A percentile compares a stretch with the other conserved stretches of the same genome.
These are phyloP conservation scores for Parasteatoda lunata DNA, from an alignment of 2,888 invertebrate species.

Conservation along the genomic window DNA sequence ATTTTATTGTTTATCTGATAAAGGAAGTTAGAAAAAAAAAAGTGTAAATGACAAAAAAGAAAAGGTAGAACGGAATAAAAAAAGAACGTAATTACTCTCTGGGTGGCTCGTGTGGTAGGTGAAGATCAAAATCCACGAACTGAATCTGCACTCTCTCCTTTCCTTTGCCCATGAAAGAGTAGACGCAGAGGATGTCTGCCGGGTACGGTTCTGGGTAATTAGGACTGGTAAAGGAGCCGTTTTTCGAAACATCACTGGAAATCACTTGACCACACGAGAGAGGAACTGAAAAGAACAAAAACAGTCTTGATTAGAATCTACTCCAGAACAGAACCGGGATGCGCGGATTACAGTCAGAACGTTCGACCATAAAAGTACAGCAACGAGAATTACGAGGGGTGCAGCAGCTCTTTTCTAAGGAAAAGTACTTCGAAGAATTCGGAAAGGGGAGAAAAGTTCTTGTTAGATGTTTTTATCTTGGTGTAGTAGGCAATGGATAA, in stretches of 20 bases:
- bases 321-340: neutral
- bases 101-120: conserved; percentile 72
- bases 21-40: neutral
- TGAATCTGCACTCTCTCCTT: conserved; percentile 89
- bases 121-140: conserved; percentile 88
- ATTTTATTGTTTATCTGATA: conserved; percentile 10
- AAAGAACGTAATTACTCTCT: conserved; percentile 69
- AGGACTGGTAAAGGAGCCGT: conserved; percentile 88
- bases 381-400: neutral
- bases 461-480: too few species aligned
- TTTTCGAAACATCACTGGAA: conserved; percentile 85
- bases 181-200: conserved; percentile 86
- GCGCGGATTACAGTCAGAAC: neutral
- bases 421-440: too few species aligned
- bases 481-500: too few species aligned
- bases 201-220: conserved; percentile 90
- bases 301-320: neutral
- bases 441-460: too few species aligned
- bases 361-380: neutral
- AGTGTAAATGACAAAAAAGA: neutral
- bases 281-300: conserved; percentile 29
- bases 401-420: neutral
- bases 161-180: conserved; percentile 90
- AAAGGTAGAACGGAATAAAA: neutral
- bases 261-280: conserved; percentile 82